These are phyloP conservation scores for Ceratoteleas bidentatus DNA, from an alignment of 1,140 invertebrate species.

Conservation along the genomic window DNA sequence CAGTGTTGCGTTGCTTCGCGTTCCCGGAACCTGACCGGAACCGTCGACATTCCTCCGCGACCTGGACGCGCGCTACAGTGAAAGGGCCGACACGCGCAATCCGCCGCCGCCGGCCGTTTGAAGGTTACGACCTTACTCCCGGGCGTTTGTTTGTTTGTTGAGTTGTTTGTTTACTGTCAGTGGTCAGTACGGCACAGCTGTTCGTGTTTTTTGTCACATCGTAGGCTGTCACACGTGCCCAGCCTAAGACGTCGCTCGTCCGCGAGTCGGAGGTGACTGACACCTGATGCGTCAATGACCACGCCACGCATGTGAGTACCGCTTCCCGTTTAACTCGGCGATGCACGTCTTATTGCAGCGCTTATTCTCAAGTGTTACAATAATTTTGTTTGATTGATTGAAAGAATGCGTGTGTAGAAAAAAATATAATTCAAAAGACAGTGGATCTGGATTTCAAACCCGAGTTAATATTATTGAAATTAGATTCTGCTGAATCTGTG, in stretches of 20 bases:
- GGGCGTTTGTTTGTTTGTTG: conserved; percentile 10
- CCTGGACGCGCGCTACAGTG: conserved; percentile 9
- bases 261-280: conserved; percentile 77
- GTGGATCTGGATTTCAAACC: no score
- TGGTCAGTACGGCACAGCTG: no score
- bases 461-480: no score
- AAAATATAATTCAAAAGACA: no score
- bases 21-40: background rate
- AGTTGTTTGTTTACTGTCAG: no score
- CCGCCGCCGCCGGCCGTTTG: conserved; percentile 21
- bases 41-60: conserved; percentile 18
- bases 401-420: no score
- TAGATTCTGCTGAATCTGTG: no score
- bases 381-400: no score
- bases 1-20: conserved; percentile 53
- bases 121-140: conserved; percentile 16
- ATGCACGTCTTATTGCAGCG: conserved; percentile 23
- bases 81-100: conserved; percentile 41
- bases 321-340: conserved; percentile 36
- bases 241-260: conserved; percentile 6
- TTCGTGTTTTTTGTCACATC: no score
- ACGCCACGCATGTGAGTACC: conserved; percentile 73
- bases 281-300: conserved; percentile 82
- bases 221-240: no score
- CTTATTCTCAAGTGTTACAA: no score